A percentile compares a stretch with the other conserved stretches of the same genome.
phyloP scores from a whole-genome alignment of 2,888 invertebrate genomes.

The Dorcus hopei region DNA sequence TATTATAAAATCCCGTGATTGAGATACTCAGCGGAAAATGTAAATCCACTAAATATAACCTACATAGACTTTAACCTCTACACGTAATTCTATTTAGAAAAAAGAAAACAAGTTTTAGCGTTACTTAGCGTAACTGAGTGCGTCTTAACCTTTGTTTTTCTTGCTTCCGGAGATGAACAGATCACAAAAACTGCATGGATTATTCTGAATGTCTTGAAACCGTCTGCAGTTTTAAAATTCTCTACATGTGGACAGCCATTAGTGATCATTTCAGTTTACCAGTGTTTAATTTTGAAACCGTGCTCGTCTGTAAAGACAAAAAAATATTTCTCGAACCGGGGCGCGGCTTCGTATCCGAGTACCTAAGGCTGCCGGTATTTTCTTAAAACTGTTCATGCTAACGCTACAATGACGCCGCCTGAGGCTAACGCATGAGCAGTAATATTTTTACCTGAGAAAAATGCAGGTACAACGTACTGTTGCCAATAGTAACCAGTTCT shows the following conservation, averaged over 20 bases:
- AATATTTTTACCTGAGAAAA: background rate
- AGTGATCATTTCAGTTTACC: constrained; percentile 10
- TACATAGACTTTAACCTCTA: too few relatives aligned
- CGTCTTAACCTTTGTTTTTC: constrained; percentile 68
- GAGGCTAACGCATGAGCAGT: background rate
- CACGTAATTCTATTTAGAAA: too few relatives aligned
- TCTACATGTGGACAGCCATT: constrained; percentile 71
- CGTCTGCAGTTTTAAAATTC: constrained; percentile 70
- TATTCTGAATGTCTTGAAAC: constrained; percentile 56
- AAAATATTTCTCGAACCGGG: constrained; percentile 4
- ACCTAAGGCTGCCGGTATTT: constrained; percentile 6
- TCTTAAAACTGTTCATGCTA: constrained; percentile 9
- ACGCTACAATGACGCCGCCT: background rate
- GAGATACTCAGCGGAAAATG: too few relatives aligned
- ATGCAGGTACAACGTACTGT: too few relatives aligned
- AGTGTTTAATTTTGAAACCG: constrained; percentile 5
- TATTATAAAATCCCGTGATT: too few relatives aligned
- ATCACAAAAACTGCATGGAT: constrained; percentile 86
- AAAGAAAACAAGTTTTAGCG: too few relatives aligned
- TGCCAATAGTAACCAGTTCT: too few relatives aligned
- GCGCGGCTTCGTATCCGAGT: constrained; percentile 12
- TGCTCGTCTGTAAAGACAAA: constrained; percentile 3
- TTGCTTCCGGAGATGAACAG: constrained; percentile 74
- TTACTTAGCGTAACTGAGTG: too few relatives aligned
- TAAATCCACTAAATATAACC: too few relatives aligned